Evolutionary conservation across 2,888 invertebrate genomes (phyloP).

Genomic region (Phalera bucephala): DNA sequence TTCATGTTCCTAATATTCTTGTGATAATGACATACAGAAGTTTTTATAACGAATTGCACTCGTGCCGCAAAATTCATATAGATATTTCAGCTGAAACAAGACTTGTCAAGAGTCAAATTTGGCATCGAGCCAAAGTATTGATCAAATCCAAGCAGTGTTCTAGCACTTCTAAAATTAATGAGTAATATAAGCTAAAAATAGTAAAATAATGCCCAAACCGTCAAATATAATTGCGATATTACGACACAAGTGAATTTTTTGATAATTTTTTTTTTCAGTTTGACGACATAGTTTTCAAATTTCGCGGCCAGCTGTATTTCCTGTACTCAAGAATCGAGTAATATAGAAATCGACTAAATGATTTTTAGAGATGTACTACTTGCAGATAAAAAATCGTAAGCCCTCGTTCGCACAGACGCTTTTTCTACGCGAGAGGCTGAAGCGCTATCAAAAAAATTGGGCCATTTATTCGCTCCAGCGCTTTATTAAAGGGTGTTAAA

Average conservation of each 20-base stretch:
- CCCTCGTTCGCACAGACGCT: no score
- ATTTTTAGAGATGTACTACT: no score
- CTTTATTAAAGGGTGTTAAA: no score
- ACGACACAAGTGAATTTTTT: no score
- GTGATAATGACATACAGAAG: constrained; percentile 31
- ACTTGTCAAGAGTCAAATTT: constrained; percentile 50
- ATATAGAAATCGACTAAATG: not conserved
- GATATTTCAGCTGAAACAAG: constrained; percentile 42
- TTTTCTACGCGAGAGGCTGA: no score
- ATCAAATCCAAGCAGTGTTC: constrained; percentile 1
- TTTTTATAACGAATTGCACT: constrained; percentile 34
- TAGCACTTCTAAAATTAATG: no score
- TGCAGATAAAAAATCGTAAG: no score
- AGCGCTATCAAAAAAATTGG: no score
- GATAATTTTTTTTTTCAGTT: constrained; percentile 12
- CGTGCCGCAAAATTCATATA: constrained; percentile 41
- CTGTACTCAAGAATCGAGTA: not conserved
- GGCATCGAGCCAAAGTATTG: constrained; percentile 54
- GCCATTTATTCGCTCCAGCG: no score
- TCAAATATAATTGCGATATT: no score
- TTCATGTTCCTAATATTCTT: constrained; percentile 65
- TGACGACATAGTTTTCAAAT: constrained; percentile 17
- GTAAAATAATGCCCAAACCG: no score
- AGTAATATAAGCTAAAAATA: no score
- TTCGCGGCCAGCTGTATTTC: constrained; percentile 20